Evolutionary conservation across 2,888 invertebrate genomes (phyloP).

Genomic region (Prenolepis imparis): DNA sequence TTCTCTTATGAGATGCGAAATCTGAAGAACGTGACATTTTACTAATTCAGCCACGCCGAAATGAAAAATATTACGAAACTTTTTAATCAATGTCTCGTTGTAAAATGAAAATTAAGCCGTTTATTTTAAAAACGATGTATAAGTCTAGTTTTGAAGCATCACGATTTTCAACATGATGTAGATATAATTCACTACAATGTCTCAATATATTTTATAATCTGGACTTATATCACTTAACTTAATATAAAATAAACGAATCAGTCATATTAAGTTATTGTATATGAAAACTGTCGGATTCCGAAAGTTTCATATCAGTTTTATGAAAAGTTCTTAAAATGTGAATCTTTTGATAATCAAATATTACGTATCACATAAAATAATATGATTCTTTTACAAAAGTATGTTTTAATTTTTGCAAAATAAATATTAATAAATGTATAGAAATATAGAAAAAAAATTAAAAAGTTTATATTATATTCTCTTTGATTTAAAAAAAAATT

Average conservation of each 20-base stretch:
- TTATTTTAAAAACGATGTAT: neutral
- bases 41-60: neutral
- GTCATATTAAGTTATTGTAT: neutral
- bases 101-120: neutral
- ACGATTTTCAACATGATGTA: neutral
- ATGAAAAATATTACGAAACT: conserved; percentile 1
- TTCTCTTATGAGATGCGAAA: conserved; percentile 22
- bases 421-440: neutral
- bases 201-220: conserved; percentile 2
- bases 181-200: neutral
- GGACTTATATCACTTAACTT: neutral
- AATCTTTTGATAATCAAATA: neutral
- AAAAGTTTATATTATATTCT: neutral
- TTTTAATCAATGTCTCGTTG: neutral
- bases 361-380: neutral
- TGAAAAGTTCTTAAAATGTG: neutral
- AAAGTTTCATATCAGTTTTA: neutral
- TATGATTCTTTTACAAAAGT: conserved; percentile 11
- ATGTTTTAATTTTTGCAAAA: conserved; percentile 1
- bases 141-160: neutral
- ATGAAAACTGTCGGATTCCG: neutral
- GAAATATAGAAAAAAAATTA: neutral
- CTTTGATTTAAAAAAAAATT: neutral
- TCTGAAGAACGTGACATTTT: neutral
- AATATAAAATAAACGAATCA: conserved; percentile 6